These are phyloP conservation scores for Scopus umbretta DNA, from an alignment of 2,113 vertebrate species.

Conservation along the genomic window DNA sequence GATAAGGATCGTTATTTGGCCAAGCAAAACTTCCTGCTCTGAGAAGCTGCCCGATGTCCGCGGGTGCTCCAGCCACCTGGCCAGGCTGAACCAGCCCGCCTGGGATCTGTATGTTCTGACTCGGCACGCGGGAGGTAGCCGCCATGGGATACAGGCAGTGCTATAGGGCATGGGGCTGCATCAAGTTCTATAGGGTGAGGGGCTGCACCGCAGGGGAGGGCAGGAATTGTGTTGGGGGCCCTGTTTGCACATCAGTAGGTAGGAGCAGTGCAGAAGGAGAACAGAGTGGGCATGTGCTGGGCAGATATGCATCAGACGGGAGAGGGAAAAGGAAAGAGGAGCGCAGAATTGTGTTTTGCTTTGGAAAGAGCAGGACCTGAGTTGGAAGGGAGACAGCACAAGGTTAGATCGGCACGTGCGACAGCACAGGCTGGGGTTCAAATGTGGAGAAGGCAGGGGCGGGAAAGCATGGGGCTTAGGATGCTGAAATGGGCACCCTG, in stretches of 20 bases:
- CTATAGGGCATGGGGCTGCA: neutral
- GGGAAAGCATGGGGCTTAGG: neutral
- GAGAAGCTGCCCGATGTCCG: neutral
- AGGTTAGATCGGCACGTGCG: fast-evolving
- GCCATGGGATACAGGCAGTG: fast-evolving
- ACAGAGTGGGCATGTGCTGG: fast-evolving
- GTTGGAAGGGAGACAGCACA: neutral
- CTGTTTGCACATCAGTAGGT: fast-evolving
- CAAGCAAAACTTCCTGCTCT: neutral
- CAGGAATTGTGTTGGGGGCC: fast-evolving
- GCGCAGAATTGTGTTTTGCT: fast-evolving
- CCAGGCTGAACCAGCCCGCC: neutral
- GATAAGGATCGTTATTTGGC: neutral
- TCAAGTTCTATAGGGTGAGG: neutral
- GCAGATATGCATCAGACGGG: no score
- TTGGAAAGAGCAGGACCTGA: neutral
- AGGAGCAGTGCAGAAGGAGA: neutral
- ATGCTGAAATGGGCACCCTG: neutral
- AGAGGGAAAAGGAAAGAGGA: neutral
- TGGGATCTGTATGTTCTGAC: neutral
- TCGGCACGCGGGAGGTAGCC: fast-evolving
- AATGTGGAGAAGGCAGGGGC: neutral
- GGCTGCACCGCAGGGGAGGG: neutral
- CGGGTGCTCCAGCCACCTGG: neutral
- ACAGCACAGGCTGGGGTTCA: neutral